phyloP scores from a whole-genome alignment of 2,113 vertebrate genomes.

The Ifrita kowaldi region DNA sequence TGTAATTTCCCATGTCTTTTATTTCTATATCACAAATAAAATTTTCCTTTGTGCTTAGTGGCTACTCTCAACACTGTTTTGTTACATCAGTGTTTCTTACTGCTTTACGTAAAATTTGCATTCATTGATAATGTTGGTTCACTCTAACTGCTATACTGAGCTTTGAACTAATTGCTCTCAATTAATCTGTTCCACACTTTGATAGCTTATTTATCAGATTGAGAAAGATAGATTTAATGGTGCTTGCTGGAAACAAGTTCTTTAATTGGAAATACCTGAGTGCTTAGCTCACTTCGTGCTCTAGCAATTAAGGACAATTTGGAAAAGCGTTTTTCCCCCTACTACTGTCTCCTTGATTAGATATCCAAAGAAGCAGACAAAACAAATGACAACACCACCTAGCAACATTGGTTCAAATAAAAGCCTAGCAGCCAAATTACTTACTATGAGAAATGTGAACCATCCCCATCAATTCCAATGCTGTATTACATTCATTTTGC shows the following conservation, averaged over 20 bases:
- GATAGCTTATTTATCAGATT: slow-evolving; percentile 89
- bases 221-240: slow-evolving; percentile 83
- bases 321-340: slow-evolving; percentile 73
- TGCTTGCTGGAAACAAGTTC: slow-evolving; percentile 76
- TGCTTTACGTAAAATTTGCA: slow-evolving; percentile 66
- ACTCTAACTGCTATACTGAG: slow-evolving; percentile 71
- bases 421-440: slow-evolving; percentile 77
- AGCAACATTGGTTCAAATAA: slow-evolving; percentile 77
- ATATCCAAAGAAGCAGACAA: slow-evolving; percentile 81
- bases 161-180: slow-evolving; percentile 80
- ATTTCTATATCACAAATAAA: not conserved
- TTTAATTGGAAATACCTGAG: slow-evolving; percentile 83
- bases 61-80: slow-evolving; percentile 6
- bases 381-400: slow-evolving; percentile 86
- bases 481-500: slow-evolving; percentile 71
- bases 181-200: slow-evolving; percentile 80
- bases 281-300: slow-evolving; percentile 76
- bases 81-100: not conserved
- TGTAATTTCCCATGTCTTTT: not conserved
- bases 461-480: slow-evolving; percentile 74
- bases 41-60: not conserved
- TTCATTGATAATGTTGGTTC: slow-evolving; percentile 65
- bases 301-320: slow-evolving; percentile 93
- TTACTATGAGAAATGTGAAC: slow-evolving; percentile 77
- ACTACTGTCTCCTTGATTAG: slow-evolving; percentile 87